Evolutionary conservation across 2,888 invertebrate species (phyloP), one percentile per base, ranked within the genome.

Genomic region (Polydrusus tereticollis): DNA sequence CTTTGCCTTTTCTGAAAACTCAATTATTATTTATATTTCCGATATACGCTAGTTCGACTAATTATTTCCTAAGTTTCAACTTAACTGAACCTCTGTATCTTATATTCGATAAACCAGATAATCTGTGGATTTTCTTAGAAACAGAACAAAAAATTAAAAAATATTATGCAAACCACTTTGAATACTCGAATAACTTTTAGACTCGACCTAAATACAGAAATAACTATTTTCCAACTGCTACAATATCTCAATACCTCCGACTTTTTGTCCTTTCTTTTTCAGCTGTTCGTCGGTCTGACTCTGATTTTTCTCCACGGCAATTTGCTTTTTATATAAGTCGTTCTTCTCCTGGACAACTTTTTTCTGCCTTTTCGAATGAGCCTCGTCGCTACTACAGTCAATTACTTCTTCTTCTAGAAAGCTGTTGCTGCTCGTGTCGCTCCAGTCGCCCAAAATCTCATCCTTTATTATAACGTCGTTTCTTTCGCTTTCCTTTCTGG

Each of bases 241-340:
- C 43, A 18, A 16, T 33, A 20, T 45, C 62, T 62, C 47, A 26
- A 29, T 23, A 45, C 33, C 20, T n/a, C 26, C 62, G 29, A 12
- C 10, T 47, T 62, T 47, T 33, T 20, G 43, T 6, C 16, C 47
- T 47, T 33, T 62, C 8, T 14, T 47, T 29, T 52, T 52, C 29
- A n/a, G 26, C 47, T 62, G 62, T 29, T 47, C 20, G 7, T 16
- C 58, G 5, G 29, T 47, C 29, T 47, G 33, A 18, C 33, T 62
- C 29, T 62, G 62, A 62, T 62, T 62, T 47, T 47, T 47, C 20
- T 47, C 14, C 16, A 18, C 23, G 43, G 20, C 62, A 62, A 62
- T 62, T 62, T 62, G 62, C 62, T 62, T 62, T 62, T 62, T 62
- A 62, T 62, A 29, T 47, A 45, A 29, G 62, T 62, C 62, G 18